Evolutionary conservation across 2,888 invertebrate genomes (phyloP).

Genomic region (Allygus modestus): DNA sequence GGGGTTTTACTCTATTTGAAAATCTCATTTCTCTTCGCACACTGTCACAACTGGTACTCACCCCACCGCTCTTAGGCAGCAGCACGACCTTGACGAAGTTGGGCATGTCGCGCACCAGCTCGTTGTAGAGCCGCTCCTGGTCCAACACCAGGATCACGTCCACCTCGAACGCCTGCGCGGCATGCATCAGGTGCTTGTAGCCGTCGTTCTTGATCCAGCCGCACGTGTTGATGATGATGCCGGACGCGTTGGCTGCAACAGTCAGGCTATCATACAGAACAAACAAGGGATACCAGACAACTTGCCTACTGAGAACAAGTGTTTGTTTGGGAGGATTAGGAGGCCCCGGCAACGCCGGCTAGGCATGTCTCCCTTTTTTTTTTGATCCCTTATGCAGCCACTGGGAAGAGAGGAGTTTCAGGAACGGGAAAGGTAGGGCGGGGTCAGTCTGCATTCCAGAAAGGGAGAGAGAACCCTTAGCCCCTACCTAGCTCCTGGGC

Average conservation of each 20-base stretch:
- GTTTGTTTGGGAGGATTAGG: no score
- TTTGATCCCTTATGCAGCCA: no score
- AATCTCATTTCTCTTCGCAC: no score
- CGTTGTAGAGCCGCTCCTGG: slow-evolving; percentile 97
- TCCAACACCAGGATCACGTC: slow-evolving; percentile 97
- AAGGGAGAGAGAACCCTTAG: no score
- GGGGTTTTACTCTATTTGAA: no score
- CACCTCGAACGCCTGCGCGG: slow-evolving; percentile 96
- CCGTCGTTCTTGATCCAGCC: slow-evolving; percentile 98
- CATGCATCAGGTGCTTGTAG: slow-evolving; percentile 90
- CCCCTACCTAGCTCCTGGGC: no score
- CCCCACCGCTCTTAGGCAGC: slow-evolving; percentile 97
- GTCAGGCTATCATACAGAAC: neutral
- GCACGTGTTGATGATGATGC: slow-evolving; percentile 97
- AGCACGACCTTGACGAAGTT: slow-evolving; percentile 94
- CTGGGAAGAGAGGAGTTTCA: no score
- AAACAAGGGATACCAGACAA: slow-evolving; percentile 56
- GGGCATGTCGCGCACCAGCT: slow-evolving; percentile 95
- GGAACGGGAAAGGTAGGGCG: no score
- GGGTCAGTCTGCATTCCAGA: no score
- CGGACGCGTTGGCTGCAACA: slow-evolving; percentile 86
- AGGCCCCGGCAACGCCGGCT: no score
- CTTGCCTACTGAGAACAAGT: no score
- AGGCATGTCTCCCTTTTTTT: no score
- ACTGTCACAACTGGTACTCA: slow-evolving; percentile 75